A percentile compares a stretch with the other conserved stretches of the same genome.
phyloP scores from a whole-genome alignment of 2,797 vertebrate species.

The Rhabdophis nuchalis region DNA sequence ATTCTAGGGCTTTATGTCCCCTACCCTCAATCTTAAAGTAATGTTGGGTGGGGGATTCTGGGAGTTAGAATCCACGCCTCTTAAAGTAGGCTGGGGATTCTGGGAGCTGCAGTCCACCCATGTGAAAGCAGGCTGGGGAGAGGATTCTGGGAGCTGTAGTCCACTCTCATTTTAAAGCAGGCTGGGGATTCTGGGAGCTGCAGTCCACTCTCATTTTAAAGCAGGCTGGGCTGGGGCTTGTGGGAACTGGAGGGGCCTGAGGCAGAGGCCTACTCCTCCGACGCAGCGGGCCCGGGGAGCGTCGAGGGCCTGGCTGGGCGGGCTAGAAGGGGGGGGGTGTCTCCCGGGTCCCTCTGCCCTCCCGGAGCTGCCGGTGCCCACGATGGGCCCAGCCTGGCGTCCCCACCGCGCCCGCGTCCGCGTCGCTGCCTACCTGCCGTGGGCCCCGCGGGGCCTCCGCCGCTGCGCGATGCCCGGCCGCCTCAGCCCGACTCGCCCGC shows the following conservation, averaged over 20 bases:
- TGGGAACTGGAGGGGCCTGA: too few species aligned
- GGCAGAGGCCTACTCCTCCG: neutral
- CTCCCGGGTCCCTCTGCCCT: neutral
- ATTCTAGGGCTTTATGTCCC: neutral
- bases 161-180: too few species aligned
- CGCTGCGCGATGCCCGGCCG: neutral
- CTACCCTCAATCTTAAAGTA: neutral
- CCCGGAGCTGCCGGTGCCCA: neutral
- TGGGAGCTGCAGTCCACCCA: neutral
- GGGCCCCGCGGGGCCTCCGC: conserved; percentile 11
- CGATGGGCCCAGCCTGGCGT: neutral
- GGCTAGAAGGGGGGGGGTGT: neutral
- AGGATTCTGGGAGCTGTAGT: too few species aligned
- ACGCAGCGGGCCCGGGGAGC: neutral
- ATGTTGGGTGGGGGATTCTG: neutral
- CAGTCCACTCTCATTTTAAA: too few species aligned
- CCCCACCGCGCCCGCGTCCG: neutral
- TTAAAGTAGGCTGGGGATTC: neutral
- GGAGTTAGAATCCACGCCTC: accelerated
- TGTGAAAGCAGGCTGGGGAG: accelerated
- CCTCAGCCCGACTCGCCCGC: neutral
- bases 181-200: too few species aligned
- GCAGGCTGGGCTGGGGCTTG: too few species aligned
- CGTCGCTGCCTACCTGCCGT: neutral
- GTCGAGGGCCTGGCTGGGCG: neutral